A percentile compares a stretch with the other conserved stretches of the same genome.
phyloP scores from a whole-genome alignment of 2,888 invertebrate species.

The Mesorhabditis spiculigera region DNA sequence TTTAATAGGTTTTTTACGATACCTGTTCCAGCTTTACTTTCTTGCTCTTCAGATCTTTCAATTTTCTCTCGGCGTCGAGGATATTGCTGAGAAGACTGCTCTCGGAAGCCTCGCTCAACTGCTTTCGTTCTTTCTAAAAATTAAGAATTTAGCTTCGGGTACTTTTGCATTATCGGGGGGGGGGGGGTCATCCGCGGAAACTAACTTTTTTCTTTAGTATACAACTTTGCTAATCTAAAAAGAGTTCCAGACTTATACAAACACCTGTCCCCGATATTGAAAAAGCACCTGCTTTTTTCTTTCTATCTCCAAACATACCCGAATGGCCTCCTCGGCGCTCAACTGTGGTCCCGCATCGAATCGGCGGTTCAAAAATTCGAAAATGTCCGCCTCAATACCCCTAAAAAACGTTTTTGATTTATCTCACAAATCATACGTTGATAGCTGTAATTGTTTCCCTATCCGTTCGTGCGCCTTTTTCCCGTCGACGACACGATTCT shows the following conservation, averaged over 20 bases:
- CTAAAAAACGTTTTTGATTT: not conserved
- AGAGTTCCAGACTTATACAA: too few relatives aligned
- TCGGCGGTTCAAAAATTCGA: constrained; percentile 7
- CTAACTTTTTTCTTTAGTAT: constrained; percentile 8
- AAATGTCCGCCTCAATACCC: constrained; percentile 10
- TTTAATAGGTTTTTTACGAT: not conserved
- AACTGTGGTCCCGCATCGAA: not conserved
- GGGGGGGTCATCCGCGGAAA: constrained; percentile 13
- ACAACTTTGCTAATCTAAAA: not conserved
- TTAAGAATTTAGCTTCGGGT: not conserved
- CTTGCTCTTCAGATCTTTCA: constrained; percentile 27
- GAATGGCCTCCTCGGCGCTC: not conserved
- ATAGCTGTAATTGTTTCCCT: not conserved
- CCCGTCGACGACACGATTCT: constrained; percentile 18
- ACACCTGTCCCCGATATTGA: not conserved
- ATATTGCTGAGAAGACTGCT: constrained; percentile 21
- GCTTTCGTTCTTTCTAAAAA: constrained; percentile 16
- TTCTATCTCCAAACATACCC: not conserved
- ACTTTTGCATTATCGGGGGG: not conserved
- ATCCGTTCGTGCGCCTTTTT: constrained; percentile 11
- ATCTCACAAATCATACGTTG: not conserved
- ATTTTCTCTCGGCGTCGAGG: constrained; percentile 24
- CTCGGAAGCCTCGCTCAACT: constrained; percentile 5
- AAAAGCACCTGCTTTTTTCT: not conserved
- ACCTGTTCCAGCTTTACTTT: constrained; percentile 31